phyloP scores from a whole-genome alignment of 2,888 invertebrate species.

The Torymus tubicola region DNA sequence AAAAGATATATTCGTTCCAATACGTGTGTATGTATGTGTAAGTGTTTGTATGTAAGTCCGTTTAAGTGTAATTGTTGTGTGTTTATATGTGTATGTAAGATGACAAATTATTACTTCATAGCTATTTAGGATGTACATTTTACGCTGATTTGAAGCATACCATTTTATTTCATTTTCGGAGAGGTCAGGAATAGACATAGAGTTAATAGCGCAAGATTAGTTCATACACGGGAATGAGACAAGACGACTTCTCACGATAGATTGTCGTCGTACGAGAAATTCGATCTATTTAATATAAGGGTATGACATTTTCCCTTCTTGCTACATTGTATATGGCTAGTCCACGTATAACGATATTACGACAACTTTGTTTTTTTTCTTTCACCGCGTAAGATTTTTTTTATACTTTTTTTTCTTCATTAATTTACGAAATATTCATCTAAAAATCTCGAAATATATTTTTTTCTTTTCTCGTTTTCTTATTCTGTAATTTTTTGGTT shows the following conservation, averaged over 20 bases:
- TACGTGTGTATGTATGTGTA: slow-evolving; percentile 6
- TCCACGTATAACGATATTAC: slow-evolving; percentile 47
- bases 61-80: slow-evolving; percentile 2
- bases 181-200: slow-evolving; percentile 54
- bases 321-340: slow-evolving; percentile 53
- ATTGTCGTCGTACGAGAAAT: slow-evolving; percentile 17
- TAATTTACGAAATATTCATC: slow-evolving; percentile 45
- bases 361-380: slow-evolving; percentile 8
- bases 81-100: background rate
- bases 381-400: slow-evolving; percentile 35
- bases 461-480: background rate
- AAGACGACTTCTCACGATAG: background rate
- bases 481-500: slow-evolving; percentile 4
- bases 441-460: slow-evolving; percentile 37
- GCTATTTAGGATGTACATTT: slow-evolving; percentile 50
- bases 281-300: slow-evolving; percentile 38
- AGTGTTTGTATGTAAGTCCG: background rate
- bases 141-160: slow-evolving; percentile 47
- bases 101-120: slow-evolving; percentile 51
- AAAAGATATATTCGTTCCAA: slow-evolving; percentile 42
- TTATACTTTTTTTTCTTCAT: background rate
- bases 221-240: slow-evolving; percentile 31
- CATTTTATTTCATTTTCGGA: slow-evolving; percentile 7
- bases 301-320: slow-evolving; percentile 34
- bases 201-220: slow-evolving; percentile 54